Base-by-base conservation (phyloP, 1,140 invertebrate species). In the Telenomus remus region DNA sequence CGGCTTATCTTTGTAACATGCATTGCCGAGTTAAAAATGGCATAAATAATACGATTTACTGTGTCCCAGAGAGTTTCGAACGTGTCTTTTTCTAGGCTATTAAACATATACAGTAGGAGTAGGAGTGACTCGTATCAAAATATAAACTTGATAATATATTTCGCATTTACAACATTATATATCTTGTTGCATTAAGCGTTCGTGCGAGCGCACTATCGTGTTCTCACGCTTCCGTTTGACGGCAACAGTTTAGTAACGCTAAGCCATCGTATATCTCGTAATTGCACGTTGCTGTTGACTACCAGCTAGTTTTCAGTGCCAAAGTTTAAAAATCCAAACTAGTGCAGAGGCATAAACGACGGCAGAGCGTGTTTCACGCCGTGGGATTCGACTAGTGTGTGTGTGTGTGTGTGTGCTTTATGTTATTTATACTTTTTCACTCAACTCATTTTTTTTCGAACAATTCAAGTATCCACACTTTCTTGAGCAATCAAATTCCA, bases 161-260 rank as follows among this genome's bases (percentile, higher is more conserved):
- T 75, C 59, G 47, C 55, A 33, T 54, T 66, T 68, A 48, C 50
- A 51, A 75, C 66, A 64, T 64, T 56, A 50, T 63, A 77, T 64
- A 64, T 60, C 14, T 65, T 35, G 50, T 33, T 12, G 49, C 48
- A 39, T 54, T 27, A 48, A 61, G 13, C 12, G 6, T 50, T 49
- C 63, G 46, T 55, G 51, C 64, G 42, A 50, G 64, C 61, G 63
- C 37, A 56, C 66, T 71, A 71, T 72, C 72, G 39, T 74, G 63
- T 80, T 82, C 81, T 82, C 81, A 82, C 81, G 80, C 79, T 82
- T 80, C 79, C 66, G 76, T 81, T 81, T 77, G 76, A 79, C 77
- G 75, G 72, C 50, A 69, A 70, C 68, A 72, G 68, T 74, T 75
- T 72, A 77, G 64, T 60, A 72, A 73, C 75, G 75, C 60, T 76